Evolutionary conservation across 2,113 vertebrate genomes (phyloP), one percentile per base, ranked within the genome.

Genomic region (Corythornis madagascariensis): DNA sequence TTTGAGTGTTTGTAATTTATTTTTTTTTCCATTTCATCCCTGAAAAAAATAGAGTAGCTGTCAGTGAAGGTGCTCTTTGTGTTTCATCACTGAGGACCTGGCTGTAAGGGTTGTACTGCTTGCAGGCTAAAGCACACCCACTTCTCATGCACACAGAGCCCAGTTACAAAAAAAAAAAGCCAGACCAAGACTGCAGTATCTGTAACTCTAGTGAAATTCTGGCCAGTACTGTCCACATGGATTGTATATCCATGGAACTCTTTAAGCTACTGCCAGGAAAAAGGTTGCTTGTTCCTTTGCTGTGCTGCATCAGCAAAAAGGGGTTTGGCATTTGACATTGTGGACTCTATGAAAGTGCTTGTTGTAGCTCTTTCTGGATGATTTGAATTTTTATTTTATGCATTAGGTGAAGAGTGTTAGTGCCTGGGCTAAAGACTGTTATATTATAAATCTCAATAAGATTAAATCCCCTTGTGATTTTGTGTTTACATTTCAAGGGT

Each of bases 321-420:
- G 38, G 83, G 57, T 67, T 69, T 52, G 72, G 95, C 48, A 43
- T 67, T 91, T 97, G 95, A 95, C 93, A 74, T 88, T 85, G 81
- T 66, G 71, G 83, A 65, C 95, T 87, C 94, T 12, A 63, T 45
- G 73, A 77, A 96, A 86, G 88, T 94, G 91, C 95, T 94, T 94
- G 70, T 94, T 50, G 20, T 60, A 66, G 52, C 83, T 92, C 57
- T 95, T 95, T 90, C 77, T 92, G 79, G 75, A 95, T 95, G 73
- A 91, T 96, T 86, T 93, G 94, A 94, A 95, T 96, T 95, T 96
- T 96, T 93, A 90, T 95, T 96, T 93, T 93, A 48, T 94, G 88
- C 82, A 90, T 91, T 96, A 94, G 61, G 35, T 95, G 86, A 76
- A 38, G 61, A 75, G 48, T 38, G 17, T 83, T 77, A 78, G 75